Evolutionary conservation across 1,140 invertebrate species (phyloP), one percentile per base, ranked within the genome.

Genomic region (Drosophila guanche): DNA sequence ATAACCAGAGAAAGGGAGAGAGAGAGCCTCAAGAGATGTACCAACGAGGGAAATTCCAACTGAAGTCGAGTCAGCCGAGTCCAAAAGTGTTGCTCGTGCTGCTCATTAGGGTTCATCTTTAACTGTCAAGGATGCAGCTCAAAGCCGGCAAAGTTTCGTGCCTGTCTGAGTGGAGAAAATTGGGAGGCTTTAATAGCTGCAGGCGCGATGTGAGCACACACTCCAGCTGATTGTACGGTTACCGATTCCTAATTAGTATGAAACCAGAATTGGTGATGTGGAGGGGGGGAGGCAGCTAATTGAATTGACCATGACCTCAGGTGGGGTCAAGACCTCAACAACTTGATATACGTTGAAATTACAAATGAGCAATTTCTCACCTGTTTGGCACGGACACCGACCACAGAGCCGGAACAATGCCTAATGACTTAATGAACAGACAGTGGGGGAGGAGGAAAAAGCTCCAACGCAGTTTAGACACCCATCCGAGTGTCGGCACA

Each of bases 291-390:
- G 40, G 12, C 6, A 51, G 43, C 37, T 41, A 80, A 85, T 80
- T 80, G 81, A 69, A 80, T 77, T 76, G 81, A 86, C 84, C 81
- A 25, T 73, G 47, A 66, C 43, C 53, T 43, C 23, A 27, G 10
- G 8, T 60, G 58, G 22, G 52, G 69, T 69, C 66, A 55, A n/a
- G 20, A 41, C 69, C 41, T 65, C 51, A 33, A 25, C 37, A 41
- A 58, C 58, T 60, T 70, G 66, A 70, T 70, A 74, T 75, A 78
- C 78, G 73, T 81, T 81, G 76, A 86, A 88, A 78, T 88, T 80
- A 86, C 83, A 88, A 88, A 81, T 88, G 88, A 75, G 81, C 78
- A 86, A 88, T 88, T 86, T 88, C 83, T 75, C 81, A 86, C 81
- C 81, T 88, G 83, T 88, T 88, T 77, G 85, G 47, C 41, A 63